phyloP scores from a whole-genome alignment of 2,797 vertebrate genomes.

The Bovichtus diacanthus region DNA sequence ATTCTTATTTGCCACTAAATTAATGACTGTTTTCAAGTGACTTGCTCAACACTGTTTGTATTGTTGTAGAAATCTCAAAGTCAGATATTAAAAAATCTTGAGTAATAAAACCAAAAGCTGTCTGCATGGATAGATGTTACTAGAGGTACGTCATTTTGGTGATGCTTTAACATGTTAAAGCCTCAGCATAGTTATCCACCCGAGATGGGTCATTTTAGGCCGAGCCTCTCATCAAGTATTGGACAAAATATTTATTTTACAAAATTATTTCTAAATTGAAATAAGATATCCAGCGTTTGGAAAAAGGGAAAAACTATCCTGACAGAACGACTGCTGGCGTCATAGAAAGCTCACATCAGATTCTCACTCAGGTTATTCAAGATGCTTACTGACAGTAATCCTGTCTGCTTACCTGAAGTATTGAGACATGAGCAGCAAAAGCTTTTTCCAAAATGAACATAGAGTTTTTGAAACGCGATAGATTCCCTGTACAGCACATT shows the following conservation, averaged over 20 bases:
- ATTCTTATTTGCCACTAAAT: background rate
- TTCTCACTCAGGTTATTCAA: conserved; percentile 25
- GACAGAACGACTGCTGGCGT: conserved; percentile 4
- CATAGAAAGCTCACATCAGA: conserved; percentile 10
- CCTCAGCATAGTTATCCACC: background rate
- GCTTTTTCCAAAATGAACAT: conserved; percentile 16
- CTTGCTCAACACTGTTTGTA: background rate
- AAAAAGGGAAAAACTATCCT: conserved; percentile 5
- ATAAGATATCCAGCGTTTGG: conserved; percentile 9
- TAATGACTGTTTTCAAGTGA: background rate
- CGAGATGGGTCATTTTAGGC: background rate
- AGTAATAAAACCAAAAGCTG: background rate
- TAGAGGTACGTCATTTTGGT: too few relatives aligned
- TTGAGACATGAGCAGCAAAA: conserved; percentile 32
- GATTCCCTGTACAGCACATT: background rate
- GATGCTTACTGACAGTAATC: conserved; percentile 3
- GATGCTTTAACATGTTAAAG: background rate
- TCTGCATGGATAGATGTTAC: background rate
- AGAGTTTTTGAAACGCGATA: background rate
- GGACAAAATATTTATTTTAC: background rate
- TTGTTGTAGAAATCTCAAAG: background rate
- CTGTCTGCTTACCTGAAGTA: conserved; percentile 19
- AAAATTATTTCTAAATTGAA: too few relatives aligned
- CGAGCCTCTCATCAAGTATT: background rate
- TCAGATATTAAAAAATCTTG: background rate